Conservation (phyloP, 2,113 vertebrate genomes). For the Spea multiplicata region DNA sequence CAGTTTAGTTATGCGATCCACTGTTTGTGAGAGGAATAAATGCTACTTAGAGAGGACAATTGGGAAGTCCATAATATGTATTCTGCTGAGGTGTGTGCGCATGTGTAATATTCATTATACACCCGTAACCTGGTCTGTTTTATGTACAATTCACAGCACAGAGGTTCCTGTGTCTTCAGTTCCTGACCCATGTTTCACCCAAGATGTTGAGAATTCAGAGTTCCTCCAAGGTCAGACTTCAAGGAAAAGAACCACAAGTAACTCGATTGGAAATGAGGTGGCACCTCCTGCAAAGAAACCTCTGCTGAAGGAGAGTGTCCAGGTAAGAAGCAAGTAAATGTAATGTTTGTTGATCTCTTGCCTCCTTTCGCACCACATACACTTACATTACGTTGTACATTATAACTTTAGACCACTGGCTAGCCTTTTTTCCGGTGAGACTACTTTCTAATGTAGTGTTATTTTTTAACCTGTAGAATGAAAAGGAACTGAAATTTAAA, state of each 20-base stretch:
- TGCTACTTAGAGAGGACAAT: too few species aligned
- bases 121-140: neutral
- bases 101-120: too few species aligned
- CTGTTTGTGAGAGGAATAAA: too few species aligned
- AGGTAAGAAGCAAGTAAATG: constrained; percentile 26
- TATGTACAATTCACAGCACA: constrained; percentile 52
- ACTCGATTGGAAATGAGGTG: constrained; percentile 44
- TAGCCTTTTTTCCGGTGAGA: neutral
- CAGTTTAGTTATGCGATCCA: too few species aligned
- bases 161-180: constrained; percentile 49
- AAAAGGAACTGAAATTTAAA: neutral
- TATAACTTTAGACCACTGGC: too few species aligned
- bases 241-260: constrained; percentile 54
- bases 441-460: neutral
- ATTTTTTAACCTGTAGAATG: neutral
- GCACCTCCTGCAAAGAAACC: constrained; percentile 56
- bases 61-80: too few species aligned
- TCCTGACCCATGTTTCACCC: neutral
- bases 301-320: constrained; percentile 18
- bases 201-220: neutral
- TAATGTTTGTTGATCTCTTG: too few species aligned
- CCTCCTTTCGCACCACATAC: too few species aligned
- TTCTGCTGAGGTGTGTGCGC: too few species aligned
- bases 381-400: too few species aligned
- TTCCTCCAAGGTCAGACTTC: constrained; percentile 43